Evolutionary conservation across 1,140 invertebrate genomes (phyloP), one percentile per base, ranked within the genome.

Genomic region (Bombus confusus): DNA sequence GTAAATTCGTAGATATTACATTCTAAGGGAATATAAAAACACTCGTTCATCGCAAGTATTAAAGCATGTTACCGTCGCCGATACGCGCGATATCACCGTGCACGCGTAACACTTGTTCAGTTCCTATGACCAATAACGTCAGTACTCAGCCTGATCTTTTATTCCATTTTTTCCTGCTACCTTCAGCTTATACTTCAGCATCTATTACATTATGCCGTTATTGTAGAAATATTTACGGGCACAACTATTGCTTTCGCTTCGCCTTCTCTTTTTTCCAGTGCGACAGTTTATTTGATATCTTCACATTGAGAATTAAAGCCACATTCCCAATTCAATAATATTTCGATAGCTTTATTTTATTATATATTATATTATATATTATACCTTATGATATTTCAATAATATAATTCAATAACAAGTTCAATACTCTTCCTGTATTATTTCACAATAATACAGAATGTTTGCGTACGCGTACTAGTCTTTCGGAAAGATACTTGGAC

Each of bases 1-100:
- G 43, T 57, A 43, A 66, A 85, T 80, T 85, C 43, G 34, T 74
- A 28, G 34, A 85, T 74, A 85, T 81, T 80, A 85, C 74, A 80
- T 74, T 81, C 22, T 31, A 25, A n/a, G 34, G 22, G 34, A 39
- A 57, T 68, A 43, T 68, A 59, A 76, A 80, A 52, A 47, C 78
- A 69, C 25, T 22, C 64, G 41, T 80, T 52, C 25, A 34, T 68
- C 43, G 64, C 34, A 6, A 28, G 62, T 80, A 80, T 80, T 80
- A 80, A 80, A 47, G 31, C 31, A 80, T 69, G 34, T 69, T 80
- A 80, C 57, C n/a, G 25, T 41, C 28, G 3, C n/a, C 28, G 43
- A 74, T 74, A 47, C 10, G 47, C 43, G 43, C 25, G 31, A 76
- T 76, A 76, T 12, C 31, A 37, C 25, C 25, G 31, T 34, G 47